Evolutionary conservation across 1,140 invertebrate species (phyloP).

Genomic region (Colletes gigas): DNA sequence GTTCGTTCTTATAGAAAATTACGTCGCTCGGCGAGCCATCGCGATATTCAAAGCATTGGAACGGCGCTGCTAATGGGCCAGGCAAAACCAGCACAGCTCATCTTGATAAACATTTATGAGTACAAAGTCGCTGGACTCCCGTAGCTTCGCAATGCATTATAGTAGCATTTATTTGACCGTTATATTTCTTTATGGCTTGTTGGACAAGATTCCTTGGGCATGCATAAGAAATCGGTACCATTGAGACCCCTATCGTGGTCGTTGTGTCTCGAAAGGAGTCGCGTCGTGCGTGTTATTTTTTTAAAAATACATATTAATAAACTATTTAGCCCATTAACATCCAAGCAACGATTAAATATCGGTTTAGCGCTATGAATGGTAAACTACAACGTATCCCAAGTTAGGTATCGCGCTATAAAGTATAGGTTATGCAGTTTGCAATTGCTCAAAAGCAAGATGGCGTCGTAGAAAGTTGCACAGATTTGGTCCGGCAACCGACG

Average conservation of each 20-base stretch:
- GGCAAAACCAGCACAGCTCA: constrained; percentile 16
- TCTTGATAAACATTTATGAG: constrained; percentile 48
- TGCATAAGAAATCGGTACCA: constrained; percentile 33
- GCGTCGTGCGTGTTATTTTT: too few species aligned
- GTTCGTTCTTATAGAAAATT: not conserved
- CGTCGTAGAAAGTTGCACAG: too few species aligned
- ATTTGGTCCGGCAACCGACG: too few species aligned
- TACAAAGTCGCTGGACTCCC: constrained; percentile 13
- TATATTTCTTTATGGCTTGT: constrained; percentile 44
- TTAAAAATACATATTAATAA: too few species aligned
- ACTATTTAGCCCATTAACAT: too few species aligned
- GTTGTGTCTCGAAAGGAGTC: not conserved
- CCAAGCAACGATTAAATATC: too few species aligned
- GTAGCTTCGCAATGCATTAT: constrained; percentile 32
- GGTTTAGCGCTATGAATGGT: too few species aligned
- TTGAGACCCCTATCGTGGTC: constrained; percentile 22
- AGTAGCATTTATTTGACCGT: constrained; percentile 43
- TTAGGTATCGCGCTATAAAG: too few species aligned
- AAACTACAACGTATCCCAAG: too few species aligned
- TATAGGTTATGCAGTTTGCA: too few species aligned
- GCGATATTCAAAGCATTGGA: not conserved
- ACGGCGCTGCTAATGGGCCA: constrained; percentile 9
- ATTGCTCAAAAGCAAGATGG: too few species aligned
- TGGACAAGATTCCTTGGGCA: constrained; percentile 29
- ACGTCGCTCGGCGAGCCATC: not conserved